phyloP scores from a whole-genome alignment of 37 sponge, comb jelly and placozoan genomes.

The Cladorhizidae sp. region DNA sequence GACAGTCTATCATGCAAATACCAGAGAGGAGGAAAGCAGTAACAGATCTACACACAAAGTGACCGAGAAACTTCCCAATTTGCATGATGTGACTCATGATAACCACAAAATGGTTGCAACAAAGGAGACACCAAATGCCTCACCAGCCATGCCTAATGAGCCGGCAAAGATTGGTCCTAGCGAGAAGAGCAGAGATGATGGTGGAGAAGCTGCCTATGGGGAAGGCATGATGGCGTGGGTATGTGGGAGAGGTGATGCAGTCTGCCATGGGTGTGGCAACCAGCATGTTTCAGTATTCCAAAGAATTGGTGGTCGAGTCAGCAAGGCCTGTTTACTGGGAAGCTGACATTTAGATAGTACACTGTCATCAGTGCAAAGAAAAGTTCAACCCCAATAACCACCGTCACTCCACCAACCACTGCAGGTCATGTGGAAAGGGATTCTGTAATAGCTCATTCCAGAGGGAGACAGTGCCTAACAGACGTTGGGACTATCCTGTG shows the following conservation, averaged over 20 bases:
- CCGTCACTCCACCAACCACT: slow-evolving; percentile 63
- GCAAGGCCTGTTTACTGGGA: slow-evolving; percentile 93
- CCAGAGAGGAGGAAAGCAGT: no score
- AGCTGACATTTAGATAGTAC: slow-evolving; percentile 68
- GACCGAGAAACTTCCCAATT: no score
- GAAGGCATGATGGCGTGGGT: slow-evolving; percentile 70
- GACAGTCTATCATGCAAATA: no score
- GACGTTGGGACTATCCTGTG: slow-evolving; percentile 92
- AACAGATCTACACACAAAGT: no score
- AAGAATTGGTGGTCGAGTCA: slow-evolving; percentile 70
- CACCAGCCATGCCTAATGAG: not conserved
- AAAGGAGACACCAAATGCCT: no score
- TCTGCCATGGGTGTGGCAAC: slow-evolving; percentile 59
- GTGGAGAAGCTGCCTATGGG: not conserved
- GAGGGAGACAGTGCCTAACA: slow-evolving; percentile 78
- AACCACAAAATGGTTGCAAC: no score
- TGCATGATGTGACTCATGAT: no score
- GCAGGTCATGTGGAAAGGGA: slow-evolving; percentile 88
- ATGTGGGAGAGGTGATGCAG: slow-evolving; percentile 75
- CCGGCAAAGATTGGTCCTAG: not conserved
- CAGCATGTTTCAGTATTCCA: slow-evolving; percentile 65
- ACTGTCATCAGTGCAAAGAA: slow-evolving; percentile 64
- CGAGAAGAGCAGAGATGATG: not conserved
- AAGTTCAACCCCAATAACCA: slow-evolving; percentile 39
- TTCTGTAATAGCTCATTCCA: slow-evolving; percentile 88